Evolutionary conservation across 2,888 invertebrate species (phyloP).

Genomic region (Oxycera nigricornis): DNA sequence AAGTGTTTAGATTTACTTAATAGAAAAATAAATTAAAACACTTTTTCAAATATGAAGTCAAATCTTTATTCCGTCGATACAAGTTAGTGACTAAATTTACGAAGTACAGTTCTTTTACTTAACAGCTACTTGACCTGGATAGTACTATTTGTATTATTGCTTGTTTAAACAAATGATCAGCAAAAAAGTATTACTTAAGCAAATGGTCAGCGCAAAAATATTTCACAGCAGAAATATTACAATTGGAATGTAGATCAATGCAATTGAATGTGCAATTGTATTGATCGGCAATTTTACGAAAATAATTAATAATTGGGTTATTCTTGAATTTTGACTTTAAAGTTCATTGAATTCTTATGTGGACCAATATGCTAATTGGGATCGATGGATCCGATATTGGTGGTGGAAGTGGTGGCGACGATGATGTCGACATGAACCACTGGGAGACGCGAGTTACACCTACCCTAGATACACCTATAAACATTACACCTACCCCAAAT

Average conservation of each 20-base stretch:
- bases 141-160: neutral
- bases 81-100: neutral
- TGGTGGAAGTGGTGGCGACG: constrained; percentile 9
- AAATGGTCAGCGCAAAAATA: too few species aligned
- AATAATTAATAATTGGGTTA: neutral
- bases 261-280: constrained; percentile 6
- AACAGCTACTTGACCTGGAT: neutral
- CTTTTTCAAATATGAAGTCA: too few species aligned
- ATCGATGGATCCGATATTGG: neutral
- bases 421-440: constrained; percentile 4
- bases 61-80: neutral
- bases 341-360: neutral
- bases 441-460: too few species aligned
- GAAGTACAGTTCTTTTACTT: neutral
- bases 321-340: neutral
- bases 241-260: neutral
- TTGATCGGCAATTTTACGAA: neutral
- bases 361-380: neutral
- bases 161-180: constrained; percentile 2
- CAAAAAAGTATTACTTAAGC: too few species aligned
- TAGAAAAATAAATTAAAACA: too few species aligned
- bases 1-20: neutral
- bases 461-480: too few species aligned
- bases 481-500: too few species aligned
- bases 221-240: too few species aligned